Base-by-base conservation (phyloP, 1,140 invertebrate species). In the Leptinotarsa texana region DNA sequence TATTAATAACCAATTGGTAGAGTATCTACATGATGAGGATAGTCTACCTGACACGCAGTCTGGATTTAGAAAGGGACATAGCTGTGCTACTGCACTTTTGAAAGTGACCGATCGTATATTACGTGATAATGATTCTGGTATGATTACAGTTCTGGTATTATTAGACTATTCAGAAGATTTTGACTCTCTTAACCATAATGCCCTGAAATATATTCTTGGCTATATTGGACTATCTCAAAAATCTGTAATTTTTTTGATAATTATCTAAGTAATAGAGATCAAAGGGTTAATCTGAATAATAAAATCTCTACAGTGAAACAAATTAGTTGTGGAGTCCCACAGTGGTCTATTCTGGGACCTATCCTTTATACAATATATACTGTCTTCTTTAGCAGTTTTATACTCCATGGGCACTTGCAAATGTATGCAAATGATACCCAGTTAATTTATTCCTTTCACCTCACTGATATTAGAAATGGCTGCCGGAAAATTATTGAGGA, bases 161-260 rank as follows among this genome's bases (percentile, higher is more conserved):
- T 27, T 27, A 27, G 24, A 27, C 24, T 27, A 27, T 5, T 27
- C 24, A 4, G 72, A 76, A 66, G 78, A 77, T 84, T 86, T 74
- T 75, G 74, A 71, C 33, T 74, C 51, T 33, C 69, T 74, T 13
- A 86, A 90, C 5, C 5, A 61, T 61, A 6, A 15, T 18, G 57
- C 57, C 18, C 57, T 61, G 15, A 61, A 61, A 61, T 18, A 61
- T 61, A 61, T 61, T 61, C 18, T 61, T 6, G 3, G 57, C 15
- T 61, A 17, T 61, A 61, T 61, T 6, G 57, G 57, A 61, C 57
- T 61, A 15, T 61, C 57, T 61, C 15, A 61, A 18, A 61, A 61
- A 61, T 61, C 57, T 61, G 57, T 61, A 18, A 15, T 61, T 61
- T 61, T 61, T 61, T 61, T 18, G 18, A 61, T 61, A 61, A 61